phyloP scores from a whole-genome alignment of 2,888 invertebrate genomes.

The Andricus curvator region DNA sequence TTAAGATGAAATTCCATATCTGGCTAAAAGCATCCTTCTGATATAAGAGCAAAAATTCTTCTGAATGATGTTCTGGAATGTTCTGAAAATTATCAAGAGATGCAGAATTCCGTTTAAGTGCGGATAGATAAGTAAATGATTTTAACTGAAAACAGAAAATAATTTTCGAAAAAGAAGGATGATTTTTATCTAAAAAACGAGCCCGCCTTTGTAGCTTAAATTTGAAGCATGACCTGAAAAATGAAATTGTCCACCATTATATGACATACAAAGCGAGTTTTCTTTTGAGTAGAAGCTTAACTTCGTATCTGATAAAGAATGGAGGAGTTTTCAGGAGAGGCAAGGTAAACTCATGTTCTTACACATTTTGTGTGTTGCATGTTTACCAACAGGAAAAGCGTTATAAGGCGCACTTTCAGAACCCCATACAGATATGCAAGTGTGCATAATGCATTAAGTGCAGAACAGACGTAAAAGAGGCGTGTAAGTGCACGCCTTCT shows the following conservation, averaged over 20 bases:
- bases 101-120: too few species aligned
- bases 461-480: neutral
- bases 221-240: neutral
- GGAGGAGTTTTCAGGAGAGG: neutral
- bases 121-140: too few species aligned
- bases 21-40: too few species aligned
- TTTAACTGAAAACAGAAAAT: too few species aligned
- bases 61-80: too few species aligned
- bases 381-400: conserved; percentile 5
- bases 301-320: conserved; percentile 30
- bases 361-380: conserved; percentile 2
- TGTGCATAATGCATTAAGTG: conserved; percentile 30
- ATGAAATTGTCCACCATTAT: neutral
- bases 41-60: too few species aligned
- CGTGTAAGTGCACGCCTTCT: conserved; percentile 29
- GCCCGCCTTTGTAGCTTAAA: neutral
- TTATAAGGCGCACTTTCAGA: conserved; percentile 17
- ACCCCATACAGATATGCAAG: neutral
- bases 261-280: neutral
- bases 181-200: too few species aligned
- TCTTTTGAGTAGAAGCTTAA: conserved; percentile 23
- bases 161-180: too few species aligned
- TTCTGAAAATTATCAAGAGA: too few species aligned
- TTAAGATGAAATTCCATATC: too few species aligned
- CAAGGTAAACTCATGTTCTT: conserved; percentile 7